Conservation (phyloP, 2,888 invertebrate genomes). For the Melikaiella ostensackeni region DNA sequence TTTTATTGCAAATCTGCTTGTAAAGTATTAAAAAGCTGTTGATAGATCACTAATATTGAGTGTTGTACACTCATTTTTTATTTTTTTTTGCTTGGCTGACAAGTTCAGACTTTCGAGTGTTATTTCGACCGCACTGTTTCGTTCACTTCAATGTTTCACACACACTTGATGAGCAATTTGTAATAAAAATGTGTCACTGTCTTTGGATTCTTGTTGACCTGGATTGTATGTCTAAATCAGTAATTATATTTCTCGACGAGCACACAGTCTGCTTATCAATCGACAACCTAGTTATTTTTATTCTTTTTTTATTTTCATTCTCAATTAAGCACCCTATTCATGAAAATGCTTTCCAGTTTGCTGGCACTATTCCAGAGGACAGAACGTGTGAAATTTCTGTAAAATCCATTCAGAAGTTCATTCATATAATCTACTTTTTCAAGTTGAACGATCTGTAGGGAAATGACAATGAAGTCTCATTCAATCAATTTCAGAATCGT, state of each 20-base stretch:
- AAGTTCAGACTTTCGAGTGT: background rate
- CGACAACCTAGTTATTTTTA: slow-evolving; percentile 17
- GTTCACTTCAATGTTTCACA: background rate
- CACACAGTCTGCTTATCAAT: slow-evolving; percentile 20
- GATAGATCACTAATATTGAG: slow-evolving; percentile 16
- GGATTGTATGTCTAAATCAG: background rate
- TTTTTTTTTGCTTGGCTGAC: slow-evolving; percentile 1
- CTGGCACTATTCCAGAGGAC: slow-evolving; percentile 31
- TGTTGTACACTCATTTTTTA: slow-evolving; percentile 2
- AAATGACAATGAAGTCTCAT: slow-evolving; percentile 13
- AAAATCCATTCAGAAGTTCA: slow-evolving; percentile 27
- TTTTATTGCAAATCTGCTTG: background rate
- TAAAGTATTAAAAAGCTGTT: slow-evolving; percentile 2
- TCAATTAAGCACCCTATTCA: slow-evolving; percentile 35
- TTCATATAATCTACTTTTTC: slow-evolving; percentile 17
- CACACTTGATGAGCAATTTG: slow-evolving; percentile 28
- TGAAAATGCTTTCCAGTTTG: slow-evolving; percentile 23
- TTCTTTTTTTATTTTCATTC: slow-evolving; percentile 2
- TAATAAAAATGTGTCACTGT: slow-evolving; percentile 10
- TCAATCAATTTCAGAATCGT: too few species aligned
- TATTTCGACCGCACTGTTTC: slow-evolving; percentile 3
- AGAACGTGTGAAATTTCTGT: slow-evolving; percentile 28
- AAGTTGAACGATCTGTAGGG: slow-evolving; percentile 1
- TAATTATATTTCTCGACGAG: slow-evolving; percentile 32
- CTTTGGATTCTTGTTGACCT: background rate